Base-by-base conservation (phyloP, 2,797 vertebrate species). In the Danio aesculapii region DNA sequence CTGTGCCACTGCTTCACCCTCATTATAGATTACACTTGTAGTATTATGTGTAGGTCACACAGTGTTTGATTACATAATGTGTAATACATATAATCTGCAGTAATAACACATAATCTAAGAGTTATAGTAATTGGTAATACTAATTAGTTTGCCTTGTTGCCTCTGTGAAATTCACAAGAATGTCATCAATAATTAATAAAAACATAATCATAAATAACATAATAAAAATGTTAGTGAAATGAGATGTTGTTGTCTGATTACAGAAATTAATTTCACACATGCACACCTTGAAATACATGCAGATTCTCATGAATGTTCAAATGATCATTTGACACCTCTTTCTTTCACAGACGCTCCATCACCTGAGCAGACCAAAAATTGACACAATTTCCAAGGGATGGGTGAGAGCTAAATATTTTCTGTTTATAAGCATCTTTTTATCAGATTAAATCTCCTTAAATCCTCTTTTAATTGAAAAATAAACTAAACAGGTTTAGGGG, bases 371-470 rank as follows among this genome's bases (percentile, higher is more conserved):
- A 94, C 96, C 73, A 94, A 94, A 87, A 96, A 97, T 92, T 96
- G 95, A 87, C 95, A 94, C 88, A 90, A 93, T 87, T 96, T 96
- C 89, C 95, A 95, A 88, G 94, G 95, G 85, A 96, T 95, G 88
- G 95, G 95, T 94, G 89, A 82, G 95, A 94, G 86, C 83, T 39
- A 8, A 39, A 69, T 41, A 52, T 17, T 66, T 10, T 13, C 8
- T 1, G 41, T 21, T 72, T 50, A 50, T 52, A 16, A 17, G 50
- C 52, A 55, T 72, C 17, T 30, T 30, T 21, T 21, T 46, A 19
- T 13, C 1, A 44, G 30, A 16, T 21, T 14, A 16, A 8, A 39
- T 68, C 58, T 12, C 19, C 49, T 74, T 4, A 21, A 9, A 13
- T 30, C 30, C 46, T 62, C 44, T 17, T 4, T 50, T 61, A n/a